Evolutionary conservation across 2,113 vertebrate genomes (phyloP), one percentile per base, ranked within the genome.

Genomic region (Spermophilus dauricus): DNA sequence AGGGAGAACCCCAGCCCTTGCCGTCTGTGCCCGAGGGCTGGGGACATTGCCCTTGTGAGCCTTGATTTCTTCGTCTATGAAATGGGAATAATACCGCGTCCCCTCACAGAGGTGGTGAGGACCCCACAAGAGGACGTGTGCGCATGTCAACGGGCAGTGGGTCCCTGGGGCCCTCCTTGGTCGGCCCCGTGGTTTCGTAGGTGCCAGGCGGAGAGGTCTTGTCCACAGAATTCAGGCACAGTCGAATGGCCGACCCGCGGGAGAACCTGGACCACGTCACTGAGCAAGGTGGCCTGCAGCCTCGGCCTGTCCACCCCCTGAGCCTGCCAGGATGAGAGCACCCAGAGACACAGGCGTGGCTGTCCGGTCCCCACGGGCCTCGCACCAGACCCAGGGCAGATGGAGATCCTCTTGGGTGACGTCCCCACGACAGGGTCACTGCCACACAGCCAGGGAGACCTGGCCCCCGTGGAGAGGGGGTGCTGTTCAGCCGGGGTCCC

Each of bases 301-400:
- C 39, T 7, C 0, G 8, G 39, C 34, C 0, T 13, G 56, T 16
- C 26, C 9, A 1, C 70, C 32, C 20, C 6, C 61, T 9, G 28
- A 48, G 20, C 53, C 30, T 2, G 3, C 30, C 18, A 0, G 48
- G 22, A 8, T 0, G 17, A 28, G 58, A 63, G 24, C 2, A 1
- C 32, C 42, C 32, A 10, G 8, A 26, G 11, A 32, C 5, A 1
- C 30, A 51, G 67, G 22, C 13, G 0, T 3, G 6, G 48, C 1
- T 13, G 34, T 13, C 24, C 8, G 0, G 61, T 48, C 22, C 42
- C 77, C 0, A 1, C 6, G 8, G 28, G 32, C 53, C 20, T 65
- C 39, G 20, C 5, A 0, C 65, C n/a, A 1, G 77, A 48, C 24
- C 12, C 1, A 0, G 1, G 37, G 48, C 18, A 14, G 39, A 11